Evolutionary conservation across 2,888 invertebrate genomes (phyloP).

Genomic region (Seira ritae): DNA sequence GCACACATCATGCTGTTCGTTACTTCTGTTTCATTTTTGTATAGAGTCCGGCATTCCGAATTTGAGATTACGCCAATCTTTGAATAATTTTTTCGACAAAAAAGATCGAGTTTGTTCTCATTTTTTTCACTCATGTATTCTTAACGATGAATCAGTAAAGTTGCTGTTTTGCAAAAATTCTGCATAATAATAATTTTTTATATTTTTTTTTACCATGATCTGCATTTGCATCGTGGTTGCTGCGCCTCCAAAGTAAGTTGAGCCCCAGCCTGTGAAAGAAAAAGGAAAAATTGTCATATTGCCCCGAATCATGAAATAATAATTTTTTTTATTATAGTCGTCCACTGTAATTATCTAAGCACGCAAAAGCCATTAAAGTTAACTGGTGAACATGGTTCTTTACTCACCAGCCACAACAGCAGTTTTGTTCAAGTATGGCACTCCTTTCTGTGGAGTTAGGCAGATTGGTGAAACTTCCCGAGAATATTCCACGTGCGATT

Average conservation of each 20-base stretch:
- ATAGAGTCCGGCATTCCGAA: constrained; percentile 47
- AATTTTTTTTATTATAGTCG: too few relatives aligned
- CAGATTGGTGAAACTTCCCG: constrained; percentile 55
- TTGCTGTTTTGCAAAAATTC: background rate
- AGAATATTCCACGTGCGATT: constrained; percentile 41
- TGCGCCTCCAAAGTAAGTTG: constrained; percentile 53
- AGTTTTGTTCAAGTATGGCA: constrained; percentile 31
- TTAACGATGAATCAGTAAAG: too few relatives aligned
- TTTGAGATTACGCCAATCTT: constrained; percentile 59
- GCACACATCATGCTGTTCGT: constrained; percentile 62
- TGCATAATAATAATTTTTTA: background rate
- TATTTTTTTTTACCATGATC: constrained; percentile 46
- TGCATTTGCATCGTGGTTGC: constrained; percentile 63
- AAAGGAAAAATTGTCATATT: background rate
- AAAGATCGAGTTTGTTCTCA: too few relatives aligned
- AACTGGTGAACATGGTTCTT: too few relatives aligned
- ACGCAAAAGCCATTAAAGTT: too few relatives aligned
- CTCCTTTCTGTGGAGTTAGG: constrained; percentile 51
- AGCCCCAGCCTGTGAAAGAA: constrained; percentile 56
- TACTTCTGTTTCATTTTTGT: constrained; percentile 48
- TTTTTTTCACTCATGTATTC: too few relatives aligned
- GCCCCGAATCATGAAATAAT: background rate
- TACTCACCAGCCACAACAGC: constrained; percentile 56
- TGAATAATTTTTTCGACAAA: too few relatives aligned
- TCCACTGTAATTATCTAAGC: too few relatives aligned